Conservation (phyloP, 2,113 vertebrate species). For the Ciconia maguari region DNA sequence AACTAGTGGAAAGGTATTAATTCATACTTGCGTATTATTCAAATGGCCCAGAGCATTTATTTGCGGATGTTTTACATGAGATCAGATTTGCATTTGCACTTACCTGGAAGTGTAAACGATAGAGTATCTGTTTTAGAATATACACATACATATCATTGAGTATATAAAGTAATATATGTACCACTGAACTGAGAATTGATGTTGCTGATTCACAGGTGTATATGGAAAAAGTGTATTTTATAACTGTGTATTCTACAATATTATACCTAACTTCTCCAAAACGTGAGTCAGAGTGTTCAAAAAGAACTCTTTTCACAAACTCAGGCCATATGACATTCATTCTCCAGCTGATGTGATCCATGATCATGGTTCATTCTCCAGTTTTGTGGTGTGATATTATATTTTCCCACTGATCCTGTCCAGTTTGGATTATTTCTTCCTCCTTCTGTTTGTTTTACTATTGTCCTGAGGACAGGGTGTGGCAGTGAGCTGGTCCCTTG, state of each 20-base stretch:
- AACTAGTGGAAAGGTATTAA: slow-evolving; percentile 83
- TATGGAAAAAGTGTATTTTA: not conserved
- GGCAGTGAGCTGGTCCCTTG: not conserved
- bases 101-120: not conserved
- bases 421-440: not conserved
- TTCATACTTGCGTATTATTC: not conserved
- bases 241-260: not conserved
- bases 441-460: not conserved
- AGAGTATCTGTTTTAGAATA: not conserved
- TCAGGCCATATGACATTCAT: not conserved
- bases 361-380: not conserved
- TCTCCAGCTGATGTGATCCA: not conserved
- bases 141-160: not conserved
- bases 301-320: not conserved
- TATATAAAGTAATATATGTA: not conserved
- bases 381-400: not conserved
- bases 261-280: not conserved
- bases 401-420: not conserved
- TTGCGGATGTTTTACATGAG: not conserved
- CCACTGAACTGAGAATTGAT: not conserved
- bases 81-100: not conserved
- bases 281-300: not conserved
- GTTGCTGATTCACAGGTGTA: not conserved
- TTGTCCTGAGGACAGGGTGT: slow-evolving; percentile 1
- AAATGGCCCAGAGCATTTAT: rapidly evolving